phyloP scores from a whole-genome alignment of 2,888 invertebrate genomes.

The Malthinus flaveolus region DNA sequence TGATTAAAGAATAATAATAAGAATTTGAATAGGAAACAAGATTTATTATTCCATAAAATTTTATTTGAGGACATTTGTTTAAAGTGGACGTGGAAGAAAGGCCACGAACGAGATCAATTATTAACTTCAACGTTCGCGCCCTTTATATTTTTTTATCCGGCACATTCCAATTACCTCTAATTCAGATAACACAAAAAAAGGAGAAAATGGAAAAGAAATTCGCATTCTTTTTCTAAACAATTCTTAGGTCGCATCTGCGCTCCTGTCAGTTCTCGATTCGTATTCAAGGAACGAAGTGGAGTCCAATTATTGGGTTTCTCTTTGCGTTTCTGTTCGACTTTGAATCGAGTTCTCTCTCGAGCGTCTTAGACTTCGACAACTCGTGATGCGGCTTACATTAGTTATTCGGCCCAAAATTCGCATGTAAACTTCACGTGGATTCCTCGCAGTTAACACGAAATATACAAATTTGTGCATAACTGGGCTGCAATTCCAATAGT shows the following conservation, averaged over 20 bases:
- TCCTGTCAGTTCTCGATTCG: conserved; percentile 43
- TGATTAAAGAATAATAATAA: conserved; percentile 25
- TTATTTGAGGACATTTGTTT: conserved; percentile 3
- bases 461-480: background rate
- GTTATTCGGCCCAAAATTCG: conserved; percentile 24
- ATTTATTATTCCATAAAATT: conserved; percentile 1
- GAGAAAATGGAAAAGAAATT: conserved; percentile 34
- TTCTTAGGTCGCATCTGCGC: conserved; percentile 42
- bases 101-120: conserved; percentile 15
- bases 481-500: background rate
- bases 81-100: background rate
- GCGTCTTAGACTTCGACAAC: conserved; percentile 36
- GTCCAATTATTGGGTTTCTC: conserved; percentile 47
- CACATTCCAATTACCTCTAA: conserved; percentile 34
- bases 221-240: conserved; percentile 40
- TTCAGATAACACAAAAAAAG: conserved; percentile 29
- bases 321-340: conserved; percentile 36
- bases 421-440: conserved; percentile 18
- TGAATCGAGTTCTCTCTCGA: conserved; percentile 31
- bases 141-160: conserved; percentile 5
- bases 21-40: conserved; percentile 12
- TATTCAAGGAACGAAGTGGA: conserved; percentile 44
- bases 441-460: conserved; percentile 5
- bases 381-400: conserved; percentile 37
- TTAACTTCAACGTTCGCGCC: conserved; percentile 22